Percentiles rank a stretch among this genome's conserved stretches.
Evolutionary conservation across 1,140 invertebrate species (phyloP).

Genomic region (Fopius arisanus): DNA sequence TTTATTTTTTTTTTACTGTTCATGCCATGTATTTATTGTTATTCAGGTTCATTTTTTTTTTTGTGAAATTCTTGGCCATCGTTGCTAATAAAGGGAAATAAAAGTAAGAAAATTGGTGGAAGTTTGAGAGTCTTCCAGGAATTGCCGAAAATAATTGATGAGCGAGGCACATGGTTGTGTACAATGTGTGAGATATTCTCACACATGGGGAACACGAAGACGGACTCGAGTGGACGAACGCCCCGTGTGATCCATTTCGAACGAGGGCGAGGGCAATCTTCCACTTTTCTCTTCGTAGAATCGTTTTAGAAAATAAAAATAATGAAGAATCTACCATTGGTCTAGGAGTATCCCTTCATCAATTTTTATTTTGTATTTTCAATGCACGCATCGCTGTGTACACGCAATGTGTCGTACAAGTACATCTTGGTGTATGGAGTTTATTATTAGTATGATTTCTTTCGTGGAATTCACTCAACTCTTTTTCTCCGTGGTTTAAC

Average conservation of each 20-base stretch:
- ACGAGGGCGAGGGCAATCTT: slow-evolving; percentile 42
- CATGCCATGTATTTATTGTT: background rate
- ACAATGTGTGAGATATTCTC: background rate
- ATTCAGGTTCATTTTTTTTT: too few species aligned
- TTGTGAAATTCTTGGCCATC: background rate
- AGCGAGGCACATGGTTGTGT: slow-evolving; percentile 18
- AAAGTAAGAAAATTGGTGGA: slow-evolving; percentile 8
- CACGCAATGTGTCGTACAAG: slow-evolving; percentile 17
- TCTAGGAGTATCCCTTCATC: background rate
- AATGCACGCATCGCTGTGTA: background rate
- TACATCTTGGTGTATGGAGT: slow-evolving; percentile 18
- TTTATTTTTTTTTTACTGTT: background rate
- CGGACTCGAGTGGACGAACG: slow-evolving; percentile 13
- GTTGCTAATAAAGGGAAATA: background rate
- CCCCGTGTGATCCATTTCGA: slow-evolving; percentile 36
- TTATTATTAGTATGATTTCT: slow-evolving; percentile 8
- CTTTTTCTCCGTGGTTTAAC: too few species aligned
- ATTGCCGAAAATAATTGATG: slow-evolving; percentile 41
- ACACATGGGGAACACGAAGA: slow-evolving; percentile 10
- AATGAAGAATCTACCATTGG: background rate
- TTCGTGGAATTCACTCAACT: slow-evolving; percentile 11
- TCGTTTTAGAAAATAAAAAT: slow-evolving; percentile 36
- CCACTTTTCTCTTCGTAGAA: slow-evolving; percentile 48
- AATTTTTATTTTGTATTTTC: background rate
- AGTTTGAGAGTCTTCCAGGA: slow-evolving; percentile 27